Percentiles rank a stretch among this genome's conserved stretches.
Evolutionary conservation across 2,113 vertebrate species (phyloP).

Genomic region (Varanus komodoensis): DNA sequence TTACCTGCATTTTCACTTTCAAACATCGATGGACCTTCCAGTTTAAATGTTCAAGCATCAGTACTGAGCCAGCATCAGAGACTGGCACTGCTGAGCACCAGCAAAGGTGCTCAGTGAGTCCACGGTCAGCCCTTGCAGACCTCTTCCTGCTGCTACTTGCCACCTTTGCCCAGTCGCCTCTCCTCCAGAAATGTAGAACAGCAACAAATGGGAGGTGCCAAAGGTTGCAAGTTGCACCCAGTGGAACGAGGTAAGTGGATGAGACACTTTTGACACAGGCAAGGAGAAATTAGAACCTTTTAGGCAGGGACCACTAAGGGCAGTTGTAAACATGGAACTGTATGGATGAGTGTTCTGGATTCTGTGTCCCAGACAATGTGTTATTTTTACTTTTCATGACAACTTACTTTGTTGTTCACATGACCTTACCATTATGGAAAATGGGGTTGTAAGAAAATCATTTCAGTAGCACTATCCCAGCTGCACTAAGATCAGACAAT

Average conservation of each 20-base stretch:
- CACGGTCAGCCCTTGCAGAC: not conserved
- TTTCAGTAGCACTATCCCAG: constrained; percentile 43
- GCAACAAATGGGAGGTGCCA: not conserved
- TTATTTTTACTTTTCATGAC: constrained; percentile 6
- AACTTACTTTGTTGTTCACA: not conserved
- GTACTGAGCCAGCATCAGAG: too few species aligned
- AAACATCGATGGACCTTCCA: not conserved
- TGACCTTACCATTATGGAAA: not conserved
- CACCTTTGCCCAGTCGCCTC: not conserved
- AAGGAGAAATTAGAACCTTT: not conserved
- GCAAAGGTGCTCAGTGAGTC: too few species aligned
- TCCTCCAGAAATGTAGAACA: not conserved
- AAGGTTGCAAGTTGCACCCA: not conserved
- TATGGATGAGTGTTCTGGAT: not conserved
- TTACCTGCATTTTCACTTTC: not conserved
- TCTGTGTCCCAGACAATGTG: constrained; percentile 21
- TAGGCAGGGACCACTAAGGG: not conserved
- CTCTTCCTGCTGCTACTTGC: not conserved
- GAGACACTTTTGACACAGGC: not conserved
- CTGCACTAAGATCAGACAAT: not conserved
- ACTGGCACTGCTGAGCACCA: too few species aligned
- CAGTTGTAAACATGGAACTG: not conserved
- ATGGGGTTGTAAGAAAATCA: not conserved
- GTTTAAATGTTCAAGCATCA: constrained; percentile 9
- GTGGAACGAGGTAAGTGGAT: not conserved